Evolutionary conservation across 2,888 invertebrate genomes (phyloP).

Genomic region (Cylindroiulus punctatus): DNA sequence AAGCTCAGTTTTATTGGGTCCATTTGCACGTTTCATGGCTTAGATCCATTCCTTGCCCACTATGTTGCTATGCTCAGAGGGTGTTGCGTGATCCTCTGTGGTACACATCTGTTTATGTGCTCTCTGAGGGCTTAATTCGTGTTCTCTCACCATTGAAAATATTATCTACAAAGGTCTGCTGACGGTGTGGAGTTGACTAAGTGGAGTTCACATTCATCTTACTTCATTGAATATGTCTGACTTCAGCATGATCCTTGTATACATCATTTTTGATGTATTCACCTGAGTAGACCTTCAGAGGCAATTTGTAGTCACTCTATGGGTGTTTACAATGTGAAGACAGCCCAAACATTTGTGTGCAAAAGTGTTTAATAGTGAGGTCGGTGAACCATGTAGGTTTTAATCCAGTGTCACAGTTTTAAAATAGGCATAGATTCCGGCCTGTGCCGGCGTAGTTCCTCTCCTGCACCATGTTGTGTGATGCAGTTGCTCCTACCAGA

Average conservation of each 20-base stretch:
- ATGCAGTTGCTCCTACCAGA: neutral
- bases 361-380: neutral
- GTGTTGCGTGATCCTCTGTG: neutral
- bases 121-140: neutral
- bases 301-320: neutral
- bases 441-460: neutral
- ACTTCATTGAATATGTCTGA: neutral
- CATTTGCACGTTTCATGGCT: constrained; percentile 9
- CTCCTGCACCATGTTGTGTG: neutral
- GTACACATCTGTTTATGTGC: neutral
- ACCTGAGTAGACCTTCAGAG: neutral
- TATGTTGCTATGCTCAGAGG: neutral
- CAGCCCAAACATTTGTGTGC: neutral
- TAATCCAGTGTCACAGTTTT: neutral
- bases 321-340: neutral
- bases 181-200: no score
- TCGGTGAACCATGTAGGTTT: neutral
- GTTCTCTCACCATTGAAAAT: neutral
- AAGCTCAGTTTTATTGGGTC: constrained; percentile 34
- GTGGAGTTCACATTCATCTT: no score
- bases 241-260: neutral
- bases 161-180: neutral
- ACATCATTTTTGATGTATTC: neutral
- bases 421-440: neutral
- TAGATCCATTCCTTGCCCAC: neutral